Percentiles rank a stretch among this genome's conserved stretches.
These are phyloP conservation scores for Ametastegia equiseti DNA, from an alignment of 2,888 invertebrate genomes.

Conservation along the genomic window DNA sequence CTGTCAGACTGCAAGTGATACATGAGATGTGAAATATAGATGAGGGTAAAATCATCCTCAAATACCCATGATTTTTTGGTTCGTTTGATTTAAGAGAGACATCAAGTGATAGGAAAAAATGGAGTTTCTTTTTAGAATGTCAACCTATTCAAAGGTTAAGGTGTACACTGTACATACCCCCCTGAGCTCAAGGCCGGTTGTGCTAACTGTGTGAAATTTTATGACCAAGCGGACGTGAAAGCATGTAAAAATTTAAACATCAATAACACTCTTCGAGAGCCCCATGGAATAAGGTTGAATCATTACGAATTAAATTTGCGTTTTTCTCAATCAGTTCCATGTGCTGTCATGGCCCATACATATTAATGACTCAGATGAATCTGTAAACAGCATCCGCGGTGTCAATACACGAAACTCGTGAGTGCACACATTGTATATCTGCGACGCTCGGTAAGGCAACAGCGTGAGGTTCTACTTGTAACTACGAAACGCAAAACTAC, in stretches of 20 bases:
- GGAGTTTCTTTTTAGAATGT: too few species aligned
- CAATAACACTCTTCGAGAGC: background rate
- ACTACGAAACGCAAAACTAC: background rate
- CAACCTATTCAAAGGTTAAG: too few species aligned
- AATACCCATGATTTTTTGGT: too few species aligned
- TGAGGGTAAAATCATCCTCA: too few species aligned
- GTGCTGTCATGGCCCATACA: background rate
- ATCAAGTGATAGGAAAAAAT: too few species aligned
- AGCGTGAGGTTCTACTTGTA: background rate
- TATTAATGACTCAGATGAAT: background rate
- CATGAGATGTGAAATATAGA: too few species aligned
- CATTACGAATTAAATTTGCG: slow-evolving; percentile 12
- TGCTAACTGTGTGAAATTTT: background rate
- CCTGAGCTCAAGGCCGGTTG: too few species aligned
- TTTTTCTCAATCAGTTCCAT: slow-evolving; percentile 22
- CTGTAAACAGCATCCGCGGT: background rate
- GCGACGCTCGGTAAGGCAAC: background rate
- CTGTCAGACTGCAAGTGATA: too few species aligned
- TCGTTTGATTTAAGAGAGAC: too few species aligned
- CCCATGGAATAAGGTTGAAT: background rate
- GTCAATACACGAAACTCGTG: background rate
- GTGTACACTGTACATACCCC: too few species aligned
- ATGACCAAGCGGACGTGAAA: background rate
- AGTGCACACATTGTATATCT: background rate
- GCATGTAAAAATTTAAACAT: background rate